Evolutionary conservation across 23 tunicate genomes (phyloP).

Genomic region (Oikopleura dioica): DNA sequence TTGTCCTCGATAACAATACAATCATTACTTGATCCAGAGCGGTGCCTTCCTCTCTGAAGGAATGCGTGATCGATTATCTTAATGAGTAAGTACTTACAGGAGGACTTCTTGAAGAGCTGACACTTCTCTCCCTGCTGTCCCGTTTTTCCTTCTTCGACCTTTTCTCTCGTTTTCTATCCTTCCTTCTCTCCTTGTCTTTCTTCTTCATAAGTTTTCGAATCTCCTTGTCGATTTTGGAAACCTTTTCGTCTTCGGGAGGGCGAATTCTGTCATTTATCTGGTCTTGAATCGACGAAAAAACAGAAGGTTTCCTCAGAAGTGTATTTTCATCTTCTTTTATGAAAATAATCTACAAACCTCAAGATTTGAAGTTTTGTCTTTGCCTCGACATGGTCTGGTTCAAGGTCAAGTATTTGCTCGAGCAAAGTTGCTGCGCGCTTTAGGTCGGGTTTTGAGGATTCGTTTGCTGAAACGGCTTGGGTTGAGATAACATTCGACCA

Average conservation of each 20-base stretch:
- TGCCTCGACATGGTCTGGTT: conserved; percentile 38
- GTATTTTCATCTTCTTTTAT: background rate
- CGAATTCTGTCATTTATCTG: background rate
- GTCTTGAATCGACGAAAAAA: background rate
- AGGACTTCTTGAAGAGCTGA: no score
- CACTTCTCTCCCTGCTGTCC: no score
- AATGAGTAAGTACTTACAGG: no score
- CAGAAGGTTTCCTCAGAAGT: background rate
- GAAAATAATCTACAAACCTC: background rate
- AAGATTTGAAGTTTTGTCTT: conserved; percentile 17
- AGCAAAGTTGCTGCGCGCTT: conserved; percentile 31
- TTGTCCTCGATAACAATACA: no score
- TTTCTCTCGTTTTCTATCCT: background rate
- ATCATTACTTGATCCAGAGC: no score
- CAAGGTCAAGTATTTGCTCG: conserved; percentile 24
- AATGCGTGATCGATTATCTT: no score
- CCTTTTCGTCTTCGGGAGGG: background rate
- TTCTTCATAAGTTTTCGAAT: background rate
- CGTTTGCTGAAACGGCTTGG: no score
- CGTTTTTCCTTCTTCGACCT: no score
- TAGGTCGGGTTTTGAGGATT: conserved; percentile 25
- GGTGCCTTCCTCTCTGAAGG: no score
- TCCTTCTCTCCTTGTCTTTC: background rate
- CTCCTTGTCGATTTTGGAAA: background rate
- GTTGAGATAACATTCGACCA: conserved; percentile 43